A percentile compares a stretch with the other conserved stretches of the same genome.
phyloP scores from a whole-genome alignment of 2,888 invertebrate genomes.

The Ferrisia virgata region DNA sequence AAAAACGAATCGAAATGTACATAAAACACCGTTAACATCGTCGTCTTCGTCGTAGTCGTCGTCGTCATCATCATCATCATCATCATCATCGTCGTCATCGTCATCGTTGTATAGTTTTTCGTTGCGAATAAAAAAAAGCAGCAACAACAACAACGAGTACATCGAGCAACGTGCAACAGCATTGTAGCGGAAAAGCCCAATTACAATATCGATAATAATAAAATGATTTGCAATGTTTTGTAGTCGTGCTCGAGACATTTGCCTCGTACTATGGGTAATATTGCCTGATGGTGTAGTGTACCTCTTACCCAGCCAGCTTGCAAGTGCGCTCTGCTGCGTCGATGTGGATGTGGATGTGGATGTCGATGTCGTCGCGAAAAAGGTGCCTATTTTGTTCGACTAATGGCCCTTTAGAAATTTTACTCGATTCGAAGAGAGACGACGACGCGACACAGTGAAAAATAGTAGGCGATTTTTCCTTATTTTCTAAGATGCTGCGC shows the following conservation, averaged over 20 bases:
- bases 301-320: no score
- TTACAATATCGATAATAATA: slow-evolving; percentile 12
- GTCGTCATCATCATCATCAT: not conserved
- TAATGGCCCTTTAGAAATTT: not conserved
- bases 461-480: not conserved
- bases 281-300: not conserved
- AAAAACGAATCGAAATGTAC: slow-evolving; percentile 33
- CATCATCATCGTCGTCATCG: not conserved
- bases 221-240: slow-evolving; percentile 2
- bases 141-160: not conserved
- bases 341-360: no score
- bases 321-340: no score
- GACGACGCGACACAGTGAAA: not conserved
- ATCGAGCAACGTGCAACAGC: not conserved
- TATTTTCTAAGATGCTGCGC: no score
- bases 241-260: not conserved
- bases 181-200: not conserved
- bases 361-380: no score
- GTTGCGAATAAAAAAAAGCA: not conserved
- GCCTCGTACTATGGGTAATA: not conserved
- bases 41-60: not conserved
- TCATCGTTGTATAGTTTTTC: not conserved
- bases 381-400: not conserved
- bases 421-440: not conserved
- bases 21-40: slow-evolving; percentile 31